Percentiles rank a stretch among this genome's conserved stretches.
phyloP scores from a whole-genome alignment of 2,888 invertebrate genomes.

The Caradrina kadenii region DNA sequence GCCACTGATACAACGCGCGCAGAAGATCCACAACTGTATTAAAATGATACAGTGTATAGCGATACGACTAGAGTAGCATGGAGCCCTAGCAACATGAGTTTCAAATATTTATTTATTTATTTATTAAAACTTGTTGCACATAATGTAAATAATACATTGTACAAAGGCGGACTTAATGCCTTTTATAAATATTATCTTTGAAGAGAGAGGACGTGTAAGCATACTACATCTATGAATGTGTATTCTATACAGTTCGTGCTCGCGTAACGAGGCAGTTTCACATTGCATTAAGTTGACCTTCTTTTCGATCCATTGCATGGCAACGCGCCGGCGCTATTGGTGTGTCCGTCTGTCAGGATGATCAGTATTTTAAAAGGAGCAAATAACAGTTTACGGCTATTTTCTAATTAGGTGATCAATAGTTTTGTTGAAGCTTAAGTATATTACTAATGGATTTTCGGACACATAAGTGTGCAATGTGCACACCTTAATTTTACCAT shows the following conservation, averaged over 20 bases:
- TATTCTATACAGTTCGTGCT: too few species aligned
- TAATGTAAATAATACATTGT: too few species aligned
- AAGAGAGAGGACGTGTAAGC: too few species aligned
- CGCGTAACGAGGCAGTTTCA: not conserved
- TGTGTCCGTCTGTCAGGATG: constrained; percentile 4
- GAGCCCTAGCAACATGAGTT: too few species aligned
- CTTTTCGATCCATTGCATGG: not conserved
- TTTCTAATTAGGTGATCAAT: not conserved
- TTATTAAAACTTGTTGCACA: too few species aligned
- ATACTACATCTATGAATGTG: too few species aligned
- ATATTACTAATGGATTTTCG: not conserved
- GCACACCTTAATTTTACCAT: not conserved
- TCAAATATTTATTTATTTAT: too few species aligned
- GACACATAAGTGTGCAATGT: not conserved
- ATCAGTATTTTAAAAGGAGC: not conserved
- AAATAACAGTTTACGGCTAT: not conserved
- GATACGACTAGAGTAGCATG: too few species aligned
- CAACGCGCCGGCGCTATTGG: not conserved
- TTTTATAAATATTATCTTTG: too few species aligned
- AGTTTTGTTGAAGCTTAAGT: not conserved
- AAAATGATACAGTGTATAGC: too few species aligned
- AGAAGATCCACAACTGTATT: constrained; percentile 1
- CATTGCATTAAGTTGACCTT: constrained; percentile 3
- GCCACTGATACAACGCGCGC: not conserved
- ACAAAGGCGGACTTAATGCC: too few species aligned